Evolutionary conservation across 2,888 invertebrate genomes (phyloP).

Genomic region (Drosophila antonietae): DNA sequence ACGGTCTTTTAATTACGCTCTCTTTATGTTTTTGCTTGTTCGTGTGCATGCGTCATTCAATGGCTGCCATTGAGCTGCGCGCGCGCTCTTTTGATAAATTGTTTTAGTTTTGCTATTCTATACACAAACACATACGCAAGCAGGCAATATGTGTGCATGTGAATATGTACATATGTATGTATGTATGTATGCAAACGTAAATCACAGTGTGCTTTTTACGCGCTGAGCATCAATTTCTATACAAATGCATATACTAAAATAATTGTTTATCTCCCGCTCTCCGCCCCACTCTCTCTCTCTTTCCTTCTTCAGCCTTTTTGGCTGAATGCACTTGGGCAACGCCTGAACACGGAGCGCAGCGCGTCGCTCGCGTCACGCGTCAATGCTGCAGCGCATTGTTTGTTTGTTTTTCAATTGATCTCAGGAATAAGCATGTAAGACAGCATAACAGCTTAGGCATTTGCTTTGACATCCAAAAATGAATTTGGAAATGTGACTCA

Average conservation of each 20-base stretch:
- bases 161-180: neutral
- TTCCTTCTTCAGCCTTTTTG: conserved; percentile 27
- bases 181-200: conserved; percentile 18
- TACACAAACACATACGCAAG: neutral
- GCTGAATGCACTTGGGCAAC: conserved; percentile 41
- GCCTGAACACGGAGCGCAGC: conserved; percentile 20
- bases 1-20: conserved; percentile 2
- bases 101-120: conserved; percentile 10
- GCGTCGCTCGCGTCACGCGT: conserved; percentile 54
- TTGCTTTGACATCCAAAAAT: neutral
- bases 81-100: conserved; percentile 50
- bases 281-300: neutral
- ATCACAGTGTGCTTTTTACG: conserved; percentile 39
- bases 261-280: neutral
- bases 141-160: neutral
- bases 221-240: neutral
- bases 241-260: neutral
- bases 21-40: neutral
- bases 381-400: conserved; percentile 41
- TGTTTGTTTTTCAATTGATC: conserved; percentile 37
- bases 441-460: neutral
- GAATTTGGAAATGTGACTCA: conserved; percentile 23
- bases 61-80: conserved; percentile 39
- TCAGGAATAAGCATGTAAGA: conserved; percentile 19
- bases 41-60: conserved; percentile 41